Conservation (phyloP, 2,888 invertebrate genomes). For the Metacarcinus magister region DNA sequence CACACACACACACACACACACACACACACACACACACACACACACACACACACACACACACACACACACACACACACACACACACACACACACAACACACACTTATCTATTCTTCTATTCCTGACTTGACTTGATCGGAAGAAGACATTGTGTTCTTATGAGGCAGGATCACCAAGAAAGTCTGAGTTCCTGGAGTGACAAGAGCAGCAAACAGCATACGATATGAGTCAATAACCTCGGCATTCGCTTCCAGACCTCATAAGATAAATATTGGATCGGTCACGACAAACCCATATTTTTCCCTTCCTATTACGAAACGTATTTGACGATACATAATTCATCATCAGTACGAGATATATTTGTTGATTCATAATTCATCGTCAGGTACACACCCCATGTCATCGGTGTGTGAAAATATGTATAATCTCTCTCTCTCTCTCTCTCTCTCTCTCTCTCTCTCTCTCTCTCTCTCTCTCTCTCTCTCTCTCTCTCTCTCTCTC, state of each 20-base stretch:
- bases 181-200: no score
- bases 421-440: background rate
- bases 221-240: background rate
- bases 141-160: no score
- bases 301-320: background rate
- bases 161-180: no score
- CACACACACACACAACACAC: conserved; percentile 26
- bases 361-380: background rate
- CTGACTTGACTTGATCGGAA: no score
- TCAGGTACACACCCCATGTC: background rate
- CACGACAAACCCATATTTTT: background rate
- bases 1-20: background rate
- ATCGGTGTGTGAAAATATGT: background rate
- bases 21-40: conserved; percentile 7
- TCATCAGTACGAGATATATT: background rate
- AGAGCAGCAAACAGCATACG: no score
- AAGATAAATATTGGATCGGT: background rate
- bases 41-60: background rate
- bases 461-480: background rate
- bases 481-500: no score
- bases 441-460: background rate
- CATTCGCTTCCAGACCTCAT: background rate
- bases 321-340: no score
- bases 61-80: conserved; percentile 26
- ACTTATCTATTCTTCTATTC: background rate